These are phyloP conservation scores for Hippocampus comes DNA, from an alignment of 2,113 vertebrate genomes.

Conservation along the genomic window DNA sequence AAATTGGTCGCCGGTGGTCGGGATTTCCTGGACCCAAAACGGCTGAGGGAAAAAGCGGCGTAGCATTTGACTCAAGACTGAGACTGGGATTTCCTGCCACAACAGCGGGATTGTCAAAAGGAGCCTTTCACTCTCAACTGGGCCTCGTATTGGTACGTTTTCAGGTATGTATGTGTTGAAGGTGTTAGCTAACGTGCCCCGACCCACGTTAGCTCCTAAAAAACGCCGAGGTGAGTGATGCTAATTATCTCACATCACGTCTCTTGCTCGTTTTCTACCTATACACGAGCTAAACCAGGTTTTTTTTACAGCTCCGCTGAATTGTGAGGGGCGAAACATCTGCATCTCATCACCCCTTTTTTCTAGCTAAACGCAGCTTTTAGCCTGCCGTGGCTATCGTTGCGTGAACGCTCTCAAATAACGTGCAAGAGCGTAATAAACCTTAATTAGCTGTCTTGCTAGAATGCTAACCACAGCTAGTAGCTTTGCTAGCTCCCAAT, in stretches of 20 bases:
- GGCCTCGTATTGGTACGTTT: conserved; percentile 63
- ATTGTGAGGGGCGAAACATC: conserved; percentile 57
- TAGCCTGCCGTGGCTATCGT: conserved; percentile 31
- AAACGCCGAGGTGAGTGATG: conserved; percentile 40
- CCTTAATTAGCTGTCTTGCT: conserved; percentile 26
- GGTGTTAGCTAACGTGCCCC: conserved; percentile 46
- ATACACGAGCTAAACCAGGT: conserved; percentile 54
- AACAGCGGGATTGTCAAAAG: conserved; percentile 69
- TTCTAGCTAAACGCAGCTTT: conserved; percentile 42
- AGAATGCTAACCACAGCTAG: conserved; percentile 37
- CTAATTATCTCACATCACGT: conserved; percentile 33
- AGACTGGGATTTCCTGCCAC: conserved; percentile 73
- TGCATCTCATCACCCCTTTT: conserved; percentile 63
- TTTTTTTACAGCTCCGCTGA: conserved; percentile 24
- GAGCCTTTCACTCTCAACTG: conserved; percentile 27
- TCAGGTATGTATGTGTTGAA: conserved; percentile 68
- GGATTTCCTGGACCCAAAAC: conserved; percentile 63
- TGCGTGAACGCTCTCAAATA: background rate
- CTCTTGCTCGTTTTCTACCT: conserved; percentile 29
- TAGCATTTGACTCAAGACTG: conserved; percentile 69
- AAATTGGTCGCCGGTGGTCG: conserved; percentile 66
- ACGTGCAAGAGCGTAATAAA: conserved; percentile 9
- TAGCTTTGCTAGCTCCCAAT: conserved; percentile 36
- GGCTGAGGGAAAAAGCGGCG: conserved; percentile 68
- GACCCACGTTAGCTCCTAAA: conserved; percentile 29